Evolutionary conservation across 2,888 invertebrate genomes (phyloP).

Genomic region (Elgonia sp.): DNA sequence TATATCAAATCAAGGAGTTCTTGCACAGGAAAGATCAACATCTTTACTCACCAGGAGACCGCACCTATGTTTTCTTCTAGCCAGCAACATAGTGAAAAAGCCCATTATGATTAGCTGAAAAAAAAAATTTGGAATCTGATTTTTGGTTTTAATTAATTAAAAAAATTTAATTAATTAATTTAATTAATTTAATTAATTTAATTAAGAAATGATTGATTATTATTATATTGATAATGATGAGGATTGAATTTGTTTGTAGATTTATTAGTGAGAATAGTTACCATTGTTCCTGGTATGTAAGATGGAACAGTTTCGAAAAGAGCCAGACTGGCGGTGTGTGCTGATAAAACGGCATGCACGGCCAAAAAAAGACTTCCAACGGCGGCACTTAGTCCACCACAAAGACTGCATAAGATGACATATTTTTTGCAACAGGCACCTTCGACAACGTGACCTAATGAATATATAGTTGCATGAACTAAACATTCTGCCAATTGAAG

Average conservation of each 20-base stretch:
- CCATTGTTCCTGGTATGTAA: slow-evolving; percentile 96
- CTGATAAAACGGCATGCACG: slow-evolving; percentile 93
- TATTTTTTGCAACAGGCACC: slow-evolving; percentile 89
- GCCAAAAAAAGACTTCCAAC: slow-evolving; percentile 93
- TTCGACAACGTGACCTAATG: slow-evolving; percentile 82
- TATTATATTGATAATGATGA: too few relatives aligned
- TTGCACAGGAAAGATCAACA: background rate
- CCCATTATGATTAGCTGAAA: slow-evolving; percentile 95
- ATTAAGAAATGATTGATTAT: too few relatives aligned
- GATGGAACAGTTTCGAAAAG: slow-evolving; percentile 97
- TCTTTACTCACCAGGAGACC: slow-evolving; percentile 93
- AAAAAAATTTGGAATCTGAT: too few relatives aligned
- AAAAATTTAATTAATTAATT: background rate
- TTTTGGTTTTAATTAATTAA: too few relatives aligned
- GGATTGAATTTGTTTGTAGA: too few relatives aligned
- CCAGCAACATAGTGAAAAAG: slow-evolving; percentile 94
- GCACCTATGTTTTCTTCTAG: slow-evolving; percentile 94
- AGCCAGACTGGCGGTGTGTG: slow-evolving; percentile 89
- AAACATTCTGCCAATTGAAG: too few relatives aligned
- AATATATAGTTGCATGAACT: background rate
- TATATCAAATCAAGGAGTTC: too few relatives aligned
- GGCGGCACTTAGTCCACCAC: slow-evolving; percentile 93
- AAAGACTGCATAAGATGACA: slow-evolving; percentile 94
- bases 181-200: too few relatives aligned
- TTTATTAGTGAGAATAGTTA: slow-evolving; percentile 86